Evolutionary conservation across 2,797 vertebrate species (phyloP), one percentile per base, ranked within the genome.

Genomic region (Stomatorhinus walkeri): DNA sequence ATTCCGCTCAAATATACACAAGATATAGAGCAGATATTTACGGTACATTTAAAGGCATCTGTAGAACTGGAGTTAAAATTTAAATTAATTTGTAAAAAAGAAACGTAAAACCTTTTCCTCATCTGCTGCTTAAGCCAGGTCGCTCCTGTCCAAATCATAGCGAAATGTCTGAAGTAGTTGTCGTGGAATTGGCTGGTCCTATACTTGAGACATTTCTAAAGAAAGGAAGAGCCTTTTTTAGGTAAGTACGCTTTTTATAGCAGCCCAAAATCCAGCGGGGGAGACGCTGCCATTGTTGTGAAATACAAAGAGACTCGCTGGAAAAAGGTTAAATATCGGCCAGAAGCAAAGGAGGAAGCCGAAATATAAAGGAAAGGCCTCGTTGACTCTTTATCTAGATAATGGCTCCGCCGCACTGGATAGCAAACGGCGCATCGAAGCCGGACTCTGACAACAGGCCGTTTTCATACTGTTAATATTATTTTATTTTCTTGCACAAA

Each of bases 41-140:
- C 48, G 51, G 88, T 24, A 43, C 24, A 52, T 85, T 84, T 49
- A 19, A 87, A 48, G 68, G 40, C 85, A 24, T 94, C 93, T 92
- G 91, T 93, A 93, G 91, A 93, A 91, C n/a, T 48, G 7, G 68
- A 88, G 91, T 93, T 93, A 90, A 90, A 92, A 93, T 91, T 93
- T 90, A 46, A n/a, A n/a, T n/a, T n/a, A n/a, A n/a, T n/a, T n/a
- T 93, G 92, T 93, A 92, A 92, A 91, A 68, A 72, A 28, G 9
- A 91, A 90, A 89, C 91, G 93, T 95, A 91, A 95, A 95, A 95
- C 92, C 95, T 94, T 91, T 91, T 94, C 92, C 90, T 90, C 91
- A 92, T 94, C 10, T 90, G 90, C 90, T 89, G 88, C 7, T 90
- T 87, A 83, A 87, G 87, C 89, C 68, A 28, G 83, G 72, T 24